Evolutionary conservation across 2,888 invertebrate genomes (phyloP).

Genomic region (Cynaeus angustus): DNA sequence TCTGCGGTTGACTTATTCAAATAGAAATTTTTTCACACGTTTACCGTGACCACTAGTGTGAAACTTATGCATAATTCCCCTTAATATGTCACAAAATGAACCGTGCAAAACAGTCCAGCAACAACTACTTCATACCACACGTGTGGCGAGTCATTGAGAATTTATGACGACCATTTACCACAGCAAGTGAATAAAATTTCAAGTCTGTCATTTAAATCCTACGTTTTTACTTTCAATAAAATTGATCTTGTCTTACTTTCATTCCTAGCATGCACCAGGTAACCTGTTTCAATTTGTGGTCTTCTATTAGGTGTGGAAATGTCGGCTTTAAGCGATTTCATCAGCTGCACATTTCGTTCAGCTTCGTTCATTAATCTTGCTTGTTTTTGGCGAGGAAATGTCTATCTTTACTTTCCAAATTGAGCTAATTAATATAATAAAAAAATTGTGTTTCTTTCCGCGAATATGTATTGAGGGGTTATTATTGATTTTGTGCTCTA

Average conservation of each 20-base stretch:
- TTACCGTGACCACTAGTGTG: constrained; percentile 14
- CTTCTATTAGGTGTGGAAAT: constrained; percentile 5
- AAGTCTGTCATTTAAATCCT: constrained; percentile 3
- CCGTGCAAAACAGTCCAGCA: background rate
- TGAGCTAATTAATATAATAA: background rate
- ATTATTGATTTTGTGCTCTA: background rate
- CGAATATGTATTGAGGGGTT: background rate
- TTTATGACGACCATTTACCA: background rate
- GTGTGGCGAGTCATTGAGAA: background rate
- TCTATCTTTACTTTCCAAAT: background rate
- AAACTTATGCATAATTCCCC: constrained; percentile 12
- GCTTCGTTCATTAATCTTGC: constrained; percentile 6
- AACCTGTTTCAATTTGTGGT: constrained; percentile 1
- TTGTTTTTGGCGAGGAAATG: constrained; percentile 3
- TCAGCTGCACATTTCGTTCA: constrained; percentile 1
- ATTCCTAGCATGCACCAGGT: constrained; percentile 1
- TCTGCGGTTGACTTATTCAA: constrained; percentile 7
- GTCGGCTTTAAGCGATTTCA: background rate
- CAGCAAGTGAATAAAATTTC: constrained; percentile 6
- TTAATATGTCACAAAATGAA: background rate
- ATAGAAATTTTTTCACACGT: constrained; percentile 10
- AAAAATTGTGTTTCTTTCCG: background rate
- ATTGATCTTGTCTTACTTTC: constrained; percentile 5
- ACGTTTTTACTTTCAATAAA: constrained; percentile 10
- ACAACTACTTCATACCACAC: background rate